Evolutionary conservation across 2,797 vertebrate species (phyloP).

Genomic region (Micropoecilia bifurca): DNA sequence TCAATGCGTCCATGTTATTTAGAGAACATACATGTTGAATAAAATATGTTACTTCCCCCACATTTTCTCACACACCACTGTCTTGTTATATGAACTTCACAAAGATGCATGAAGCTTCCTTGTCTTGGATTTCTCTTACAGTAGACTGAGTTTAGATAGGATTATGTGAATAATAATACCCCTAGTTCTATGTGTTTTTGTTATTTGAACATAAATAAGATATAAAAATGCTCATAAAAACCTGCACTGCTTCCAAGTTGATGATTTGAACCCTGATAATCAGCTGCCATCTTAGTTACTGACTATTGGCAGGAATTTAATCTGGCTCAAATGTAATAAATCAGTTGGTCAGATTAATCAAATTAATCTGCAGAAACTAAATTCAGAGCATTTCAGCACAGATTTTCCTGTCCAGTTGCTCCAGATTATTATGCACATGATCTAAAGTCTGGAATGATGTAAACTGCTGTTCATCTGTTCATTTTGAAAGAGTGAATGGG

Average conservation of each 20-base stretch:
- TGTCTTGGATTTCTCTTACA: slow-evolving; percentile 9
- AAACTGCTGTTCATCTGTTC: not conserved
- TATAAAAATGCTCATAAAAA: not conserved
- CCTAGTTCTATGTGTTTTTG: not conserved
- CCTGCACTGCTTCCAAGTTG: not conserved
- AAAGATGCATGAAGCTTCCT: slow-evolving; percentile 4
- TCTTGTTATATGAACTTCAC: slow-evolving; percentile 24
- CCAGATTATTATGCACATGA: not conserved
- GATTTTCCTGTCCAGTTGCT: not conserved
- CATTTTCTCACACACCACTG: not conserved
- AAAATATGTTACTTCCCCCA: slow-evolving; percentile 16
- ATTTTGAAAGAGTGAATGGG: not conserved
- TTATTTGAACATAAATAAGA: not conserved
- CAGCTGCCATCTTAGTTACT: not conserved
- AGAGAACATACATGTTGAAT: slow-evolving; percentile 33
- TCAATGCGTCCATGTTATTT: slow-evolving; percentile 15
- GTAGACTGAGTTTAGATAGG: slow-evolving; percentile 5
- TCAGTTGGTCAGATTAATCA: not conserved
- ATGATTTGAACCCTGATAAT: not conserved
- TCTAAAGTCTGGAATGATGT: not conserved
- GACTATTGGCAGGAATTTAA: not conserved
- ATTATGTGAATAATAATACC: slow-evolving; percentile 15
- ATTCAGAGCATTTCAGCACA: not conserved
- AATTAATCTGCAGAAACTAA: not conserved
- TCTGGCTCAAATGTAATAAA: not conserved